Evolutionary conservation across 2,113 vertebrate genomes (phyloP).

Genomic region (Leptobrachium leishanense): DNA sequence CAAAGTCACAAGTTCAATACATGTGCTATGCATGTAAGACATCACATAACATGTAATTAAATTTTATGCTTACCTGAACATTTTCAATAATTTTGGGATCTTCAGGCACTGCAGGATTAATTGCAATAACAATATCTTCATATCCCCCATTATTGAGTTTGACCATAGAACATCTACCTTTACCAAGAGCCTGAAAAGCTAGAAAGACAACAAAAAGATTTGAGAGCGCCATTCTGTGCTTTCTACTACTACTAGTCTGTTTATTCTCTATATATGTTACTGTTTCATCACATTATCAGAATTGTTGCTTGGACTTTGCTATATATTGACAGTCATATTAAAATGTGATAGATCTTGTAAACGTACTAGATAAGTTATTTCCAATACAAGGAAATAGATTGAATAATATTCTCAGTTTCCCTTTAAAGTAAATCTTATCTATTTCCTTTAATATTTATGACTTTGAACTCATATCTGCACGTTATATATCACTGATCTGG

Average conservation of each 20-base stretch:
- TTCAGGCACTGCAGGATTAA: slow-evolving; percentile 57
- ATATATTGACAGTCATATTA: not conserved
- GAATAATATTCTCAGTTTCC: too few relatives aligned
- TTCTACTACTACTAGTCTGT: too few relatives aligned
- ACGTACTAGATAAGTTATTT: too few relatives aligned
- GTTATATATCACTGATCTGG: too few relatives aligned
- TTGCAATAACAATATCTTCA: slow-evolving; percentile 59
- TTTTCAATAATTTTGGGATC: slow-evolving; percentile 50
- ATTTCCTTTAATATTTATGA: too few relatives aligned
- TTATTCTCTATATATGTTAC: not conserved
- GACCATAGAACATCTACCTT: slow-evolving; percentile 40
- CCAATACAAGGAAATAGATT: too few relatives aligned
- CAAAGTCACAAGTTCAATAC: too few relatives aligned
- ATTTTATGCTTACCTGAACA: slow-evolving; percentile 55
- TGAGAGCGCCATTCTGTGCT: slow-evolving; percentile 41
- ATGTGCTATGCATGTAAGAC: too few relatives aligned
- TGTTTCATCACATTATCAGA: not conserved
- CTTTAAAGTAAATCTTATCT: too few relatives aligned
- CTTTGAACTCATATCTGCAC: too few relatives aligned
- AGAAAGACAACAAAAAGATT: slow-evolving; percentile 51
- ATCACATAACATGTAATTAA: too few relatives aligned
- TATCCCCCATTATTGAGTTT: slow-evolving; percentile 56
- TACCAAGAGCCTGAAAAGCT: slow-evolving; percentile 48
- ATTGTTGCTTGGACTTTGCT: slow-evolving; percentile 10
- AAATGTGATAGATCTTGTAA: too few relatives aligned